phyloP scores from a whole-genome alignment of 1,140 invertebrate species.

The Euura saliciscinereae region DNA sequence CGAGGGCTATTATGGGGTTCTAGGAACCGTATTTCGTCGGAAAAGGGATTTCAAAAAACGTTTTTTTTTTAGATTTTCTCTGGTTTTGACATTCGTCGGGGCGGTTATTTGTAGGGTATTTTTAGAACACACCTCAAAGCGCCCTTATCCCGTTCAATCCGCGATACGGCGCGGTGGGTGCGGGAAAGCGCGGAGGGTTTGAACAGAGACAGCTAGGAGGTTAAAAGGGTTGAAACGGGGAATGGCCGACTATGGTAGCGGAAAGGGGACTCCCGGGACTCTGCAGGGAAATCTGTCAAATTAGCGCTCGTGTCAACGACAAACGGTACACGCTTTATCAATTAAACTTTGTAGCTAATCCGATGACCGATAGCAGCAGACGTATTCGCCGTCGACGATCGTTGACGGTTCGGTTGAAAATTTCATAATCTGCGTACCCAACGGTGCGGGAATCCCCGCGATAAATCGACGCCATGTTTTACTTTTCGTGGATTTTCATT shows the following conservation, averaged over 20 bases:
- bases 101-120: neutral
- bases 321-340: conserved; percentile 7
- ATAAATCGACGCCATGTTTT: no score
- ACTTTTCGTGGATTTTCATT: no score
- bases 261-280: conserved; percentile 10
- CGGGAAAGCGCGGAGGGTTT: neutral
- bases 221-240: conserved; percentile 2
- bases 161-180: neutral
- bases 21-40: no score
- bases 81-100: no score
- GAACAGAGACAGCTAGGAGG: neutral
- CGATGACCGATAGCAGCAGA: conserved; percentile 6
- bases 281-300: conserved; percentile 6
- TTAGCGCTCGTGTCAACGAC: conserved; percentile 4
- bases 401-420: neutral
- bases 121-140: conserved; percentile 6
- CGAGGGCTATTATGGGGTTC: no score
- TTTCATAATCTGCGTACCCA: no score
- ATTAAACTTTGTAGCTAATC: conserved; percentile 5
- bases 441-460: no score
- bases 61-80: no score
- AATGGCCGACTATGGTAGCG: neutral
- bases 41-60: neutral
- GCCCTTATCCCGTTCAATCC: neutral
- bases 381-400: neutral